Evolutionary conservation across 2,797 vertebrate species (phyloP).

Genomic region (Babyrousa celebensis): DNA sequence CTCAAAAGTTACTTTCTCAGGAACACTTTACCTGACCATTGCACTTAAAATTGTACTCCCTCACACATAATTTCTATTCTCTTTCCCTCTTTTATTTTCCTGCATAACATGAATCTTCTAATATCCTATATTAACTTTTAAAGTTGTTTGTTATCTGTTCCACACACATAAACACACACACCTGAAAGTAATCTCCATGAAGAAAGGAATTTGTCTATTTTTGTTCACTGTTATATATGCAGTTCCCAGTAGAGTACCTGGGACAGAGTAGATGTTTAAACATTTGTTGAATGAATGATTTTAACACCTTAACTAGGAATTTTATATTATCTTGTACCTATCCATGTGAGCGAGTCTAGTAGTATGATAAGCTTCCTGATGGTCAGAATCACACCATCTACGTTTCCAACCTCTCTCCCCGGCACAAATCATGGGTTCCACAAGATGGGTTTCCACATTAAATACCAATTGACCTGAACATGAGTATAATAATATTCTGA

Average conservation of each 20-base stretch:
- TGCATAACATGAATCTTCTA: background rate
- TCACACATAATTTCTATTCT: background rate
- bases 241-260: background rate
- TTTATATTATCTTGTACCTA: background rate
- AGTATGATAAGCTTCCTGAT: background rate
- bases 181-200: background rate
- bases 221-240: background rate
- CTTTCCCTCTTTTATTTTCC: background rate
- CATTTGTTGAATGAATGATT: constrained; percentile 19
- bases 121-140: background rate
- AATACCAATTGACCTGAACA: background rate
- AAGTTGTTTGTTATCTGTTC: background rate
- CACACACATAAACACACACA: background rate
- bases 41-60: background rate
- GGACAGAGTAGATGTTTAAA: background rate
- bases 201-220: background rate
- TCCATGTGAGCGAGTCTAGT: background rate
- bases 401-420: background rate
- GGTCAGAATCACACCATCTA: background rate
- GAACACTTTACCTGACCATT: background rate
- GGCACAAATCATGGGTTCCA: background rate
- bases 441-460: background rate
- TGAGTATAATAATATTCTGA: background rate
- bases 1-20: background rate
- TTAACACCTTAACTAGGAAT: background rate